phyloP scores from a whole-genome alignment of 2,888 invertebrate genomes.

The Dichetophora obliterata region DNA sequence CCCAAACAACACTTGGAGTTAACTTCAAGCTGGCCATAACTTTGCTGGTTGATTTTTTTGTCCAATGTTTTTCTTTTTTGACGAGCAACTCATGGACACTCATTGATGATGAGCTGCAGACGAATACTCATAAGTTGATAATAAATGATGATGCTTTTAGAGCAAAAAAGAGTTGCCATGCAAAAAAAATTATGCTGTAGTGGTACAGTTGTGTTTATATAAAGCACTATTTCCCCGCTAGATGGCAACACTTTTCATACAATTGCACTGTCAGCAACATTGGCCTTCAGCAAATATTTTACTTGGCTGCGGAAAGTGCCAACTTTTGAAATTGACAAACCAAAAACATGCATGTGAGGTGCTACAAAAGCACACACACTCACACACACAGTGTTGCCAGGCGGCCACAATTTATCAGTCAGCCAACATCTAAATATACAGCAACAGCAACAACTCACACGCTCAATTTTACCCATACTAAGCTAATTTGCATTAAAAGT shows the following conservation, averaged over 20 bases:
- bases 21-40: neutral
- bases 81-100: neutral
- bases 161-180: slow-evolving; percentile 3
- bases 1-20: slow-evolving; percentile 8
- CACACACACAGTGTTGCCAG: neutral
- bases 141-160: slow-evolving; percentile 14
- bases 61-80: neutral
- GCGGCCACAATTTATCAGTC: slow-evolving; percentile 62
- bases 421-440: slow-evolving; percentile 59
- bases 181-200: too few relatives aligned
- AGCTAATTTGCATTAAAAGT: slow-evolving; percentile 30
- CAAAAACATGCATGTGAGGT: neutral
- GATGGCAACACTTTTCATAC: slow-evolving; percentile 2
- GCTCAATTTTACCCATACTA: neutral
- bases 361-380: neutral
- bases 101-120: slow-evolving; percentile 22
- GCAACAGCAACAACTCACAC: neutral
- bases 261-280: slow-evolving; percentile 7
- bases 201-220: too few relatives aligned
- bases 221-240: neutral
- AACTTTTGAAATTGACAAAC: slow-evolving; percentile 9
- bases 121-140: slow-evolving; percentile 22
- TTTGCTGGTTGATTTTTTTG: neutral
- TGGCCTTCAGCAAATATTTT: slow-evolving; percentile 21
- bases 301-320: slow-evolving; percentile 9